These are phyloP conservation scores for Anhinga rufa DNA, from an alignment of 2,113 vertebrate species.

Conservation along the genomic window DNA sequence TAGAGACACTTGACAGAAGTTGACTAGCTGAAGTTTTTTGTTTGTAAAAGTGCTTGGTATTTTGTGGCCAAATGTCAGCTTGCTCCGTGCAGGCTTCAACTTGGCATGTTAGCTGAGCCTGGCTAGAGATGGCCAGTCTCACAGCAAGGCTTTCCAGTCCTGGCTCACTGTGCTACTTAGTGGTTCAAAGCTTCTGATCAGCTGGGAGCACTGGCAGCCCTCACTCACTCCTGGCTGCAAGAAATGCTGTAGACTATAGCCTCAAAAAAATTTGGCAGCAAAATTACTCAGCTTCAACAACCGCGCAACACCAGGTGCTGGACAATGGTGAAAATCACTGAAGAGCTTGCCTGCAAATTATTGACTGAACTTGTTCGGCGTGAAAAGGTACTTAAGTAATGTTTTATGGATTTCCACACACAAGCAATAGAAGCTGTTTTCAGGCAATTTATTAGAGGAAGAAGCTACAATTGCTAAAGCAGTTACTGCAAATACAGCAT, in stretches of 20 bases:
- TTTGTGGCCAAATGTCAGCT: neutral
- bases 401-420: neutral
- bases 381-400: neutral
- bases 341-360: neutral
- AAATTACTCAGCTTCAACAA: neutral
- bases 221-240: neutral
- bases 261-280: neutral
- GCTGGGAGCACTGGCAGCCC: neutral
- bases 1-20: neutral
- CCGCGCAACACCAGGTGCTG: neutral
- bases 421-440: neutral
- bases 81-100: neutral
- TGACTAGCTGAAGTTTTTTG: neutral
- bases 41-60: neutral
- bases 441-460: neutral
- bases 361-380: neutral
- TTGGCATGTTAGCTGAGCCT: neutral
- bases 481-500: neutral
- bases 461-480: neutral
- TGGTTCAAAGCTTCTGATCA: neutral
- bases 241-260: neutral
- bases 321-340: neutral
- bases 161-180: fast-evolving
- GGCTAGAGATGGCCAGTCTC: neutral
- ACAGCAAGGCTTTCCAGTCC: neutral